Percentiles rank a stretch among this genome's conserved stretches.
These are phyloP conservation scores for Calliphora vomitoria DNA, from an alignment of 2,888 invertebrate genomes.

Conservation along the genomic window DNA sequence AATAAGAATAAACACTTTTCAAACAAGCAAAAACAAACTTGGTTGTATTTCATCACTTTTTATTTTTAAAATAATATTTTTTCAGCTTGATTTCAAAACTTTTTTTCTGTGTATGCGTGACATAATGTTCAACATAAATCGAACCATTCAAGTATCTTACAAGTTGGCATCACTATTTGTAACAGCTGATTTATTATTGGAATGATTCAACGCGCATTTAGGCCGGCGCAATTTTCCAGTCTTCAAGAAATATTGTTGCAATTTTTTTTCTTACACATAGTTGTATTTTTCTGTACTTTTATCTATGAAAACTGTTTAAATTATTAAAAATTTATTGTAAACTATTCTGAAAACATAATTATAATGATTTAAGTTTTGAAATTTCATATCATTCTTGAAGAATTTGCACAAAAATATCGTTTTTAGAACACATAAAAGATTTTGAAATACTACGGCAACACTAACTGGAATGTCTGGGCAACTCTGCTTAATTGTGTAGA, in stretches of 20 bases:
- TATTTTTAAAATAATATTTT: too few relatives aligned
- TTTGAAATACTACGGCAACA: conserved; percentile 22
- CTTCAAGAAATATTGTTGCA: conserved; percentile 69
- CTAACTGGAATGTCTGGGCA: conserved; percentile 52
- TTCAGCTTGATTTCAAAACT: too few relatives aligned
- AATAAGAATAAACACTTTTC: too few relatives aligned
- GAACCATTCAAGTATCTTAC: neutral
- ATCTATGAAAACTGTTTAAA: neutral
- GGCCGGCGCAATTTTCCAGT: conserved; percentile 80
- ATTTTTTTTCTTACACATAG: conserved; percentile 14
- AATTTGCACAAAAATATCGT: neutral
- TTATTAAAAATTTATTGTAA: neutral
- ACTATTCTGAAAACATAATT: neutral
- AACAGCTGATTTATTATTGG: conserved; percentile 48
- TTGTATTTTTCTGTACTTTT: conserved; percentile 46
- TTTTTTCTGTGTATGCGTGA: too few relatives aligned
- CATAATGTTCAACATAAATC: too few relatives aligned
- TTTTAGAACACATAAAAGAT: neutral
- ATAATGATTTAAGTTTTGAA: neutral
- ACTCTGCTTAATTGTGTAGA: conserved; percentile 69
- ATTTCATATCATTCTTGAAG: neutral
- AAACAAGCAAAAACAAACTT: too few relatives aligned
- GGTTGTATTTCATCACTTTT: too few relatives aligned
- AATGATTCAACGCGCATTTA: conserved; percentile 76
- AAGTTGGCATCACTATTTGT: conserved; percentile 4